These are phyloP conservation scores for Brachymystax lenok DNA, from an alignment of 2,797 vertebrate genomes.

Conservation along the genomic window DNA sequence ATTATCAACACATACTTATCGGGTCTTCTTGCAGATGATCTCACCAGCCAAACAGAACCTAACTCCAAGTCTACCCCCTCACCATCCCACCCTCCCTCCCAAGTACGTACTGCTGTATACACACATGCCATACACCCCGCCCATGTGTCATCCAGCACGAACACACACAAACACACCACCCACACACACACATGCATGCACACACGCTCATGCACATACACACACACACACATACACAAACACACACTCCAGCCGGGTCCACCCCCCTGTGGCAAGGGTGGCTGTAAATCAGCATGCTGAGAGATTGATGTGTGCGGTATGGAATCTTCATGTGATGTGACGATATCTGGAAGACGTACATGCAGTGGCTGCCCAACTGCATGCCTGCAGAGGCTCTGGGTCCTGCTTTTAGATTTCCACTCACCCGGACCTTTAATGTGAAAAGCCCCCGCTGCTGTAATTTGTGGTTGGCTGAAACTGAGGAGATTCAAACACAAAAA, in stretches of 20 bases:
- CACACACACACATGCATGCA: too few species aligned
- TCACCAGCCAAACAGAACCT: not conserved
- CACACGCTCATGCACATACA: too few species aligned
- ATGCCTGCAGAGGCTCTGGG: slow-evolving; percentile 39
- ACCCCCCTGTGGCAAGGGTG: slow-evolving; percentile 30
- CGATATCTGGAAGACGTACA: slow-evolving; percentile 63
- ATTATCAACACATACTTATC: not conserved
- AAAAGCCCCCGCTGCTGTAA: slow-evolving; percentile 63
- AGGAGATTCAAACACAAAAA: slow-evolving; percentile 49
- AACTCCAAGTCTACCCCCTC: not conserved
- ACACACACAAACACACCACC: too few species aligned
- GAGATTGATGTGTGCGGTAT: slow-evolving; percentile 54
- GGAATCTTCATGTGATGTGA: slow-evolving; percentile 73
- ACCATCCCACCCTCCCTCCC: not conserved
- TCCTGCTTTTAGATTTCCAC: slow-evolving; percentile 62
- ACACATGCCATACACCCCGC: not conserved
- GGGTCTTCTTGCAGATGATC: not conserved
- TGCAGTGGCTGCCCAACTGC: slow-evolving; percentile 46
- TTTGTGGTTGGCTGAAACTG: slow-evolving; percentile 43
- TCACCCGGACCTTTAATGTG: slow-evolving; percentile 65
- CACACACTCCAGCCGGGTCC: slow-evolving; percentile 7
- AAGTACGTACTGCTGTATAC: not conserved
- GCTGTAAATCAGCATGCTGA: slow-evolving; percentile 34
- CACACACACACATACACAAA: slow-evolving; percentile 17
- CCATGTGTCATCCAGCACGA: too few species aligned